A percentile compares a stretch with the other conserved stretches of the same genome.
These are phyloP conservation scores for Dynastes hyllus DNA, from an alignment of 2,888 invertebrate genomes.

Conservation along the genomic window DNA sequence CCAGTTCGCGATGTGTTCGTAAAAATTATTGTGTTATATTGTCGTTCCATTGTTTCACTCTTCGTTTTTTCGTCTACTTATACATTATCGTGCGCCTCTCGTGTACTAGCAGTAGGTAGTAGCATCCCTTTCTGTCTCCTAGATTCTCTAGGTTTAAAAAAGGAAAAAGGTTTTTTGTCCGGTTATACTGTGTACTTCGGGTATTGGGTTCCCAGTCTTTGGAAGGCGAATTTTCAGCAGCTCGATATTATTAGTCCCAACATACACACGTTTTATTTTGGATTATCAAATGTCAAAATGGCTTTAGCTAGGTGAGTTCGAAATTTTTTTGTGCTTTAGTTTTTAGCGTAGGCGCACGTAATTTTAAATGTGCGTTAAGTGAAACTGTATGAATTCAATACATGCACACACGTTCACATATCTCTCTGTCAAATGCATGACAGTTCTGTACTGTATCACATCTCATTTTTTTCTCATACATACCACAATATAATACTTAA, in stretches of 20 bases:
- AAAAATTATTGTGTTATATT: constrained; percentile 46
- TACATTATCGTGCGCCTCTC: constrained; percentile 16
- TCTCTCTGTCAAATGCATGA: constrained; percentile 35
- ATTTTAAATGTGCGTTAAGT: constrained; percentile 19
- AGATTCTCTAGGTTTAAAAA: constrained; percentile 12
- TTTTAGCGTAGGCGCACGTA: constrained; percentile 6
- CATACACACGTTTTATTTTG: constrained; percentile 13
- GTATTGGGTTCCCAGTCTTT: constrained; percentile 13
- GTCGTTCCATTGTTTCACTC: constrained; percentile 24
- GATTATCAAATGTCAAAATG: constrained; percentile 79
- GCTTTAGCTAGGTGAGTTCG: constrained; percentile 79
- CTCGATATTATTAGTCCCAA: constrained; percentile 8
- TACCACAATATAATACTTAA: not conserved
- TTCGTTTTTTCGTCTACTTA: constrained; percentile 28
- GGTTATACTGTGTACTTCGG: constrained; percentile 3
- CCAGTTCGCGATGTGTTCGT: constrained; percentile 45
- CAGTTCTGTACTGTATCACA: constrained; percentile 19
- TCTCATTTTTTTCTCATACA: constrained; percentile 16
- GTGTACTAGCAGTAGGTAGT: constrained; percentile 4
- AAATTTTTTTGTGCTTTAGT: constrained; percentile 12
- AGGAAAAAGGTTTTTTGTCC: constrained; percentile 1
- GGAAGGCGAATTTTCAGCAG: constrained; percentile 21
- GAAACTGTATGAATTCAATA: constrained; percentile 14
- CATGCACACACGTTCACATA: not conserved
- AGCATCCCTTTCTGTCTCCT: not conserved